Evolutionary conservation across 2,888 invertebrate species (phyloP).

Genomic region (Cephalotes varians): DNA sequence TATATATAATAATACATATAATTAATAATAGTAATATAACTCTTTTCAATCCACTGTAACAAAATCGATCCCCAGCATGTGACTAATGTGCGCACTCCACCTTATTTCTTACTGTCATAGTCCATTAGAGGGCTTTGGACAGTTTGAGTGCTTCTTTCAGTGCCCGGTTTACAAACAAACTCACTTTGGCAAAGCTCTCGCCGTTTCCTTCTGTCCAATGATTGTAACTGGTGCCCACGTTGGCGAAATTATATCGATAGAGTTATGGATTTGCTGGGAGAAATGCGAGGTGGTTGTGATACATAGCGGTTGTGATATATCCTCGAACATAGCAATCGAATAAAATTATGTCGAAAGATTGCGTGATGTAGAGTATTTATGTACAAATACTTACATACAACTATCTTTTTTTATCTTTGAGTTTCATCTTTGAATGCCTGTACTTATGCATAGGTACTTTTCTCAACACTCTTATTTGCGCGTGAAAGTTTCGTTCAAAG

Average conservation of each 20-base stretch:
- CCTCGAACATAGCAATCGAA: no score
- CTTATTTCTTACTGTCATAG: constrained; percentile 65
- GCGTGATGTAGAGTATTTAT: not conserved
- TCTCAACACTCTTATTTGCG: not conserved
- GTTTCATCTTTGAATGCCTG: not conserved
- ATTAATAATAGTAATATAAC: not conserved
- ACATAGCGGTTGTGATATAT: not conserved
- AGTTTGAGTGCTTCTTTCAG: constrained; percentile 70
- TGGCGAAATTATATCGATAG: constrained; percentile 35
- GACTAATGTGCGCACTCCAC: constrained; percentile 64
- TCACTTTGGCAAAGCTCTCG: constrained; percentile 54
- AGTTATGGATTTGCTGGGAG: not conserved
- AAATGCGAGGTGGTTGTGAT: constrained; percentile 3
- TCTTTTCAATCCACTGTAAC: not conserved
- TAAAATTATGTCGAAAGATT: not conserved
- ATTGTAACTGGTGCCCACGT: constrained; percentile 20
- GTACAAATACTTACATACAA: no score
- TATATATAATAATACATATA: not conserved
- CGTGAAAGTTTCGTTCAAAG: not conserved
- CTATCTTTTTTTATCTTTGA: not conserved
- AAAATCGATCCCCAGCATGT: constrained; percentile 56
- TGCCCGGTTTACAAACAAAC: constrained; percentile 63
- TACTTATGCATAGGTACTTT: not conserved
- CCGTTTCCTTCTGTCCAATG: constrained; percentile 36
- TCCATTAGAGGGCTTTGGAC: constrained; percentile 65